Evolutionary conservation across 2,113 vertebrate genomes (phyloP).

Genomic region (Propithecus coquereli): DNA sequence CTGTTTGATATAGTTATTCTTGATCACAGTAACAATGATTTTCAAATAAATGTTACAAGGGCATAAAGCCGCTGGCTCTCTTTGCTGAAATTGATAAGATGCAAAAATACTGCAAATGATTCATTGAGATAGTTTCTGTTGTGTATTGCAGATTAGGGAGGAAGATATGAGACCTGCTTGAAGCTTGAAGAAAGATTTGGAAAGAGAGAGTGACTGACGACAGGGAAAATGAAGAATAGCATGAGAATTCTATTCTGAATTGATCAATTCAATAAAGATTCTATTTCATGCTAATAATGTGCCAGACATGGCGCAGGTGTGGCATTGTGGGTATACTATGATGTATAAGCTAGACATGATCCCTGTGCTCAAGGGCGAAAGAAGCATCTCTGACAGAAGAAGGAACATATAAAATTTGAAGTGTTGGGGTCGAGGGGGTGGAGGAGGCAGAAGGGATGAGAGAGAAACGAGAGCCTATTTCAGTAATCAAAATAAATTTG

Average conservation of each 20-base stretch:
- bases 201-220: background rate
- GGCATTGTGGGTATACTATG: background rate
- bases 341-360: background rate
- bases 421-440: too few species aligned
- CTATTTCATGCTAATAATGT: background rate
- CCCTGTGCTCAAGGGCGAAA: fast-evolving
- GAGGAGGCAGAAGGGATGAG: background rate
- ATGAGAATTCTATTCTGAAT: background rate
- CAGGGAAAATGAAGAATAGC: background rate
- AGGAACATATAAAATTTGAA: background rate
- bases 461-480: background rate
- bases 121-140: background rate
- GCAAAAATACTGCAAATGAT: background rate
- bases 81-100: background rate
- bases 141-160: background rate
- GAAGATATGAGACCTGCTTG: background rate
- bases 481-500: background rate
- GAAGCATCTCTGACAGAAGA: background rate
- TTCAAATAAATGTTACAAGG: background rate
- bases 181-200: background rate
- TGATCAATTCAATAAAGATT: background rate
- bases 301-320: background rate
- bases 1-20: background rate
- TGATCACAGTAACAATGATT: background rate
- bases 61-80: background rate